Percentiles rank a stretch among this genome's conserved stretches.
These are phyloP conservation scores for Morpho helenor DNA, from an alignment of 2,888 invertebrate species.

Conservation along the genomic window DNA sequence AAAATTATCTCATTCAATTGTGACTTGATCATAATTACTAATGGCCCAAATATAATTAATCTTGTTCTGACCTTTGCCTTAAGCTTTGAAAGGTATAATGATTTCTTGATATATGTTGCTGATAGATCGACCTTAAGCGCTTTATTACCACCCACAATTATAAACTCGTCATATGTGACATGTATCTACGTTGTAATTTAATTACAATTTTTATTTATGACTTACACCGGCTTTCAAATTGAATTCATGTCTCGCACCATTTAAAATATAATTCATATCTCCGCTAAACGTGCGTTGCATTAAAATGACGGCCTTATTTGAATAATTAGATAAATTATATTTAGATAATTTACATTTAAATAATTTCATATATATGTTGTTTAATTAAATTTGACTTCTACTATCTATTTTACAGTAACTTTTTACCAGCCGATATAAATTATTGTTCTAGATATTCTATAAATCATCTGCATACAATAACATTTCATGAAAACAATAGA, in stretches of 20 bases:
- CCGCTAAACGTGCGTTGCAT: too few species aligned
- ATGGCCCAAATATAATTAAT: slow-evolving; percentile 22
- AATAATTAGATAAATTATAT: too few species aligned
- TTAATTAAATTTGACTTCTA: too few species aligned
- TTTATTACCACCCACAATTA: slow-evolving; percentile 22
- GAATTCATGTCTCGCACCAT: background rate
- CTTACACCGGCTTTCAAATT: too few species aligned
- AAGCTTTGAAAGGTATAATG: slow-evolving; percentile 34
- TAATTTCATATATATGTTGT: too few species aligned
- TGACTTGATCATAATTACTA: too few species aligned
- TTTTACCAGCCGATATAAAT: too few species aligned
- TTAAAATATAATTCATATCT: background rate
- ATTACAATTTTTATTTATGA: background rate
- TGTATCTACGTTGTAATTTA: background rate
- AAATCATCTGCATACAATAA: slow-evolving; percentile 10
- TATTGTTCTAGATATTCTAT: background rate
- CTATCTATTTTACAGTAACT: too few species aligned
- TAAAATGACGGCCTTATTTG: too few species aligned
- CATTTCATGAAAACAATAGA: slow-evolving; percentile 18
- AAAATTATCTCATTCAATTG: too few species aligned
- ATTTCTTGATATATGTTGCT: slow-evolving; percentile 27
- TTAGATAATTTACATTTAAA: too few species aligned
- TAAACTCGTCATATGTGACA: slow-evolving; percentile 3
- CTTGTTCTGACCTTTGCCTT: slow-evolving; percentile 30
- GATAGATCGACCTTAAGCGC: slow-evolving; percentile 30